Conservation (phyloP, 2,113 vertebrate genomes). For the Naja naja region DNA sequence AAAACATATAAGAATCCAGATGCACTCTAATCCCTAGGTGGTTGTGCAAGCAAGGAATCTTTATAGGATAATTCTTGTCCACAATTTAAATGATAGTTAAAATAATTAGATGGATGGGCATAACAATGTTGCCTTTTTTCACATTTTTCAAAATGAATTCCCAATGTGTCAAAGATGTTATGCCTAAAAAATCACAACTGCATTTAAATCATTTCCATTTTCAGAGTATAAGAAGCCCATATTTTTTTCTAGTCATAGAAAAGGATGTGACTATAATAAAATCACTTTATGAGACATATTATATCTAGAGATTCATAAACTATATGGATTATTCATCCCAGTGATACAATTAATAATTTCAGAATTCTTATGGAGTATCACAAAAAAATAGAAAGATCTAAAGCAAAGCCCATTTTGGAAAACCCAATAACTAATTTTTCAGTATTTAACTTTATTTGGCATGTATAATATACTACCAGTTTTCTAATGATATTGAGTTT, state of each 20-base stretch:
- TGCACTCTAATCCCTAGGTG: not conserved
- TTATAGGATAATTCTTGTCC: not conserved
- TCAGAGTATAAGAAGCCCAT: slow-evolving; percentile 24
- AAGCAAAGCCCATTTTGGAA: not conserved
- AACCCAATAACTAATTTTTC: not conserved
- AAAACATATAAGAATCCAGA: not conserved
- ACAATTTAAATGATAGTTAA: not conserved
- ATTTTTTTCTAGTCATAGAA: slow-evolving; percentile 20
- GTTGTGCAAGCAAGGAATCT: not conserved
- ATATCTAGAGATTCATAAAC: not conserved
- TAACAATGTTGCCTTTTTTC: not conserved
- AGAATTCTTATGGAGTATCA: not conserved
- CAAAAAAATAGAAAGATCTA: not conserved
- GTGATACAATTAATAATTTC: not conserved
- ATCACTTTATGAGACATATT: slow-evolving; percentile 39
- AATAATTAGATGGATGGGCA: not conserved
- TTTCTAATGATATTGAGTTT: not conserved
- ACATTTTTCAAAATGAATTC: not conserved
- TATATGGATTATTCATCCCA: not conserved
- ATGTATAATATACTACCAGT: not conserved
- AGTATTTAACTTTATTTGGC: not conserved
- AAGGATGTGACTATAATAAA: slow-evolving; percentile 37
- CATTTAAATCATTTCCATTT: not conserved
- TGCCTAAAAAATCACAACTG: not conserved
- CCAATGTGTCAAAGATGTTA: not conserved